Evolutionary conservation across 2,113 vertebrate species (phyloP).

Genomic region (Todiramphus saurophagus): DNA sequence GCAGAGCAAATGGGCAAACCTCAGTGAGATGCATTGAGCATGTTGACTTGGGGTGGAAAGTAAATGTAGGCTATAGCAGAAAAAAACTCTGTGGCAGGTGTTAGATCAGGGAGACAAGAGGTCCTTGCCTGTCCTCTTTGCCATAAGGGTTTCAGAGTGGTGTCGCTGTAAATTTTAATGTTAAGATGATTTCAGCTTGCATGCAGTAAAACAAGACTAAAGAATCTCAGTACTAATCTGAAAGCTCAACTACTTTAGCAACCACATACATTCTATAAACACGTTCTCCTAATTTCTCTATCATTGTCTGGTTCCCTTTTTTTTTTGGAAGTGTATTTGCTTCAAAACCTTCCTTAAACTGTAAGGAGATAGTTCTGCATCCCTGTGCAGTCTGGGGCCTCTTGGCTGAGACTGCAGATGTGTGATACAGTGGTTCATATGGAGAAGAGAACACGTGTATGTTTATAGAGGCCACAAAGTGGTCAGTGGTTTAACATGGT

Average conservation of each 20-base stretch:
- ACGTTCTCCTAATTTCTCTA: background rate
- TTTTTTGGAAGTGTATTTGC: background rate
- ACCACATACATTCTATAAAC: background rate
- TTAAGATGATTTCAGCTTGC: background rate
- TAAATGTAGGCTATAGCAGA: background rate
- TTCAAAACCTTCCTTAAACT: background rate
- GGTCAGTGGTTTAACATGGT: background rate
- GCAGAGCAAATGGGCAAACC: background rate
- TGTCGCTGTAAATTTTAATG: background rate
- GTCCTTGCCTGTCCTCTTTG: background rate
- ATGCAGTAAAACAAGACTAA: background rate
- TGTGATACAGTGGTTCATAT: background rate
- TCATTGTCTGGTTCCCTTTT: background rate
- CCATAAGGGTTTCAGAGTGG: background rate
- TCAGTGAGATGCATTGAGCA: background rate
- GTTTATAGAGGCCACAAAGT: background rate
- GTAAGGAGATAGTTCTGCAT: slow-evolving; percentile 11
- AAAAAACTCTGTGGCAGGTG: background rate
- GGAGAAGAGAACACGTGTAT: background rate
- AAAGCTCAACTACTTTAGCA: background rate
- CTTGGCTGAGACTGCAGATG: background rate
- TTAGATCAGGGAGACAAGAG: background rate
- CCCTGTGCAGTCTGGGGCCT: background rate
- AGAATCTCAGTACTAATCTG: background rate
- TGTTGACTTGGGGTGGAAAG: background rate